These are phyloP conservation scores for Tychaedon coryphoeus DNA, from an alignment of 2,113 vertebrate genomes.

Conservation along the genomic window DNA sequence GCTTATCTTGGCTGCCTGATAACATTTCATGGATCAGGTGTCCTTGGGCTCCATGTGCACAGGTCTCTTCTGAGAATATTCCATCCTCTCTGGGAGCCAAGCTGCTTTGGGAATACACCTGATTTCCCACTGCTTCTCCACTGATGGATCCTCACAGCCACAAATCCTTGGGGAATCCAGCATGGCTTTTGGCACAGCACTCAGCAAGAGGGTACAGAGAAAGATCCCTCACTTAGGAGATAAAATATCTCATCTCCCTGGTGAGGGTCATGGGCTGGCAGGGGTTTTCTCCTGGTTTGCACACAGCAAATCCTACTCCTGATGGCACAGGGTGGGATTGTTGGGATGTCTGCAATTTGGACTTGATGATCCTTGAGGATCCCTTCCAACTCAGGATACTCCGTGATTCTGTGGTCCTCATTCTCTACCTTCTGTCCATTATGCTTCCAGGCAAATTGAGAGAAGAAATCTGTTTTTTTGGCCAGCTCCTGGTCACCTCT, in stretches of 20 bases:
- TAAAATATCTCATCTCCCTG: not conserved
- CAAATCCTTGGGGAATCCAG: not conserved
- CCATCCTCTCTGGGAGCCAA: not conserved
- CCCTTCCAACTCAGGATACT: not conserved
- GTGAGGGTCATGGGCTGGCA: not conserved
- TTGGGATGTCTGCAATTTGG: not conserved
- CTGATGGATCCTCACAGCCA: not conserved
- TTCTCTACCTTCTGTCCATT: not conserved
- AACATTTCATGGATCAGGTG: not conserved
- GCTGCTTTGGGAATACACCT: not conserved
- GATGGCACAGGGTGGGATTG: too few relatives aligned
- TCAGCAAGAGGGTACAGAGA: not conserved
- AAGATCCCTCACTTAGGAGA: not conserved
- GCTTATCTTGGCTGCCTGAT: not conserved
- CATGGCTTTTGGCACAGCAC: not conserved
- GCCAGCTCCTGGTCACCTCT: not conserved
- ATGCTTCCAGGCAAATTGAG: accelerated
- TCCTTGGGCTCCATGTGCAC: accelerated
- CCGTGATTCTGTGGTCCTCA: accelerated
- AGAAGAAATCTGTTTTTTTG: not conserved
- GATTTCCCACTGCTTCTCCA: not conserved
- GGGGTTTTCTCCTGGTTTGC: not conserved
- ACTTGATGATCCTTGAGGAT: not conserved
- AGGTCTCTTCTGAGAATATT: not conserved
- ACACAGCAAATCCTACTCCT: not conserved